Evolutionary conservation across 2,797 vertebrate species (phyloP).

Genomic region (Dicrostonyx torquatus): DNA sequence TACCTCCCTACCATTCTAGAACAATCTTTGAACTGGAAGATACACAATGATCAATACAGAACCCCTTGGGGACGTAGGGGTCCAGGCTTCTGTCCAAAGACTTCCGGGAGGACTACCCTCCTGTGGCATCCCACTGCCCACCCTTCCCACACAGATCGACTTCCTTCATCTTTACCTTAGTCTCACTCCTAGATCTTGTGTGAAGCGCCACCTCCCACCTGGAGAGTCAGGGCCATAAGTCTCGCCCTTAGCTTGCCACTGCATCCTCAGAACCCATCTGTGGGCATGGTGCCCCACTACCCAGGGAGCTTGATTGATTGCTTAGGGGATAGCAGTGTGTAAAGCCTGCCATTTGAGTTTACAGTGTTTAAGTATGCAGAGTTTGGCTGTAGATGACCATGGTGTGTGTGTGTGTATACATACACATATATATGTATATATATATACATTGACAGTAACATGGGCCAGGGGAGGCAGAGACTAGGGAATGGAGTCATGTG

Average conservation of each 20-base stretch:
- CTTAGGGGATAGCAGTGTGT: background rate
- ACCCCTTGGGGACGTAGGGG: too few relatives aligned
- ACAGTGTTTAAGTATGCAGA: rapidly evolving
- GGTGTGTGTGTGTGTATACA: rapidly evolving
- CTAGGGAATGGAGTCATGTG: rapidly evolving
- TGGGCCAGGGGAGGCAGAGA: rapidly evolving
- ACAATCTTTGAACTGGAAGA: background rate
- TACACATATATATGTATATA: too few relatives aligned
- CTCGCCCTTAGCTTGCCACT: background rate
- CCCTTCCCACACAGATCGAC: background rate
- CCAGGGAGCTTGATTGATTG: rapidly evolving
- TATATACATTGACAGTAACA: rapidly evolving
- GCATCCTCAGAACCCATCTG: rapidly evolving
- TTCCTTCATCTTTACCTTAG: background rate
- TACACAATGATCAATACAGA: background rate
- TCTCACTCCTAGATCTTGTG: too few relatives aligned
- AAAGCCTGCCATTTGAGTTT: rapidly evolving
- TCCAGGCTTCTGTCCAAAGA: background rate
- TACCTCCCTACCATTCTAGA: background rate
- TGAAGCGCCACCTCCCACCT: rapidly evolving
- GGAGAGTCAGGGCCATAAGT: rapidly evolving
- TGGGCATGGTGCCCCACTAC: background rate
- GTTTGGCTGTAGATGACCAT: too few relatives aligned
- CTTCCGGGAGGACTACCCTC: rapidly evolving
- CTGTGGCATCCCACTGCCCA: background rate